Conservation (phyloP, 2,113 vertebrate genomes). For the Panthera tigris region DNA sequence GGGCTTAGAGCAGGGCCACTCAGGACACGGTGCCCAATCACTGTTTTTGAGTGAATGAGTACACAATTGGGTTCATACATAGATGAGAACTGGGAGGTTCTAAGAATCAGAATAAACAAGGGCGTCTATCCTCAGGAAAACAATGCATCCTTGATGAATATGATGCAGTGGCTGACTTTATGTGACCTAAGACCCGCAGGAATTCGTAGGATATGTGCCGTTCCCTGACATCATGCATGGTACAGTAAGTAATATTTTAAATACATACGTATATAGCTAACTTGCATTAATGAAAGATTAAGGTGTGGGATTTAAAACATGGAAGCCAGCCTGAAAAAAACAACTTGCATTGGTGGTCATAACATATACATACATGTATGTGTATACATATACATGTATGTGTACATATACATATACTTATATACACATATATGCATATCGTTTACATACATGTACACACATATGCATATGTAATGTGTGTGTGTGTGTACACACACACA, state of each 20-base stretch:
- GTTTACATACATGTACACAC: no score
- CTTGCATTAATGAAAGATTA: background rate
- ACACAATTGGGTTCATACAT: no score
- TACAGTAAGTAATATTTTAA: background rate
- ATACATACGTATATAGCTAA: no score
- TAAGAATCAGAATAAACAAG: background rate
- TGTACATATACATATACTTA: no score
- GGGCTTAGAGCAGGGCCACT: background rate
- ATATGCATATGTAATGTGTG: no score
- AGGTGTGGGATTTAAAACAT: background rate
- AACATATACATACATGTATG: no score
- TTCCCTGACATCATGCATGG: background rate
- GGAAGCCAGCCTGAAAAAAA: no score
- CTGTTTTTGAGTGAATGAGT: background rate
- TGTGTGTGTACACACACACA: no score
- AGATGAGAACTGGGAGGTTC: rapidly evolving
- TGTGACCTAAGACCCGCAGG: background rate
- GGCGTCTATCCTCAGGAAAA: background rate
- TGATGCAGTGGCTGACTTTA: rapidly evolving
- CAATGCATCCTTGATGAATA: background rate
- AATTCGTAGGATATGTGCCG: background rate
- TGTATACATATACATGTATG: no score
- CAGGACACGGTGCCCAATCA: background rate
- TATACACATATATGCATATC: no score
- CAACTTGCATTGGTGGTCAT: background rate